These are phyloP conservation scores for Eristalis tenax DNA, from an alignment of 2,888 invertebrate genomes.

Conservation along the genomic window DNA sequence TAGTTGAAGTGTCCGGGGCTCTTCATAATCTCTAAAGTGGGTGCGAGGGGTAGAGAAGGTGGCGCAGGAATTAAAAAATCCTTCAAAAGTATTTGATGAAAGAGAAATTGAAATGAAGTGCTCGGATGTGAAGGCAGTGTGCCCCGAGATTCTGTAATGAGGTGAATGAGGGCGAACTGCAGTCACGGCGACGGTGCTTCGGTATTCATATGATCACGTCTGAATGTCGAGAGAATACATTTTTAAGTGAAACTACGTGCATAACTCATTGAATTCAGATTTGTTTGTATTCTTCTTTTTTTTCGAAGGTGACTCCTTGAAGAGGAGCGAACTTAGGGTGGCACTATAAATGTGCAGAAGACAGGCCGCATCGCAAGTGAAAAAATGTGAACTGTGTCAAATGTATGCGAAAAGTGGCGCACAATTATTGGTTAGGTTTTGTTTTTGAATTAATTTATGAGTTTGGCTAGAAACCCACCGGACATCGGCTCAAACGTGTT, in stretches of 20 bases:
- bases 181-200: not conserved
- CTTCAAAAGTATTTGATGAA: slow-evolving; percentile 33
- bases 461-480: too few relatives aligned
- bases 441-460: too few relatives aligned
- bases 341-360: not conserved
- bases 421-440: too few relatives aligned
- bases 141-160: slow-evolving; percentile 25
- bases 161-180: not conserved
- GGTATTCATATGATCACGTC: slow-evolving; percentile 8
- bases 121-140: slow-evolving; percentile 6
- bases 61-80: slow-evolving; percentile 30
- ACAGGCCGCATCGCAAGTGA: not conserved
- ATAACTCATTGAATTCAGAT: not conserved
- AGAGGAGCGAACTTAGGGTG: not conserved
- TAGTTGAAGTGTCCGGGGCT: not conserved
- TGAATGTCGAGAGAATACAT: not conserved
- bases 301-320: not conserved
- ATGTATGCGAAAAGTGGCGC: too few relatives aligned
- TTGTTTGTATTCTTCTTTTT: not conserved
- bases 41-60: not conserved
- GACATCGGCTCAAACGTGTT: too few relatives aligned
- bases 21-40: not conserved
- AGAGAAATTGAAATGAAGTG: slow-evolving; percentile 42
- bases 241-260: slow-evolving; percentile 1
- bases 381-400: not conserved